These are phyloP conservation scores for Toxotes lorentzi DNA, from an alignment of 2,797 vertebrate genomes.

Conservation along the genomic window DNA sequence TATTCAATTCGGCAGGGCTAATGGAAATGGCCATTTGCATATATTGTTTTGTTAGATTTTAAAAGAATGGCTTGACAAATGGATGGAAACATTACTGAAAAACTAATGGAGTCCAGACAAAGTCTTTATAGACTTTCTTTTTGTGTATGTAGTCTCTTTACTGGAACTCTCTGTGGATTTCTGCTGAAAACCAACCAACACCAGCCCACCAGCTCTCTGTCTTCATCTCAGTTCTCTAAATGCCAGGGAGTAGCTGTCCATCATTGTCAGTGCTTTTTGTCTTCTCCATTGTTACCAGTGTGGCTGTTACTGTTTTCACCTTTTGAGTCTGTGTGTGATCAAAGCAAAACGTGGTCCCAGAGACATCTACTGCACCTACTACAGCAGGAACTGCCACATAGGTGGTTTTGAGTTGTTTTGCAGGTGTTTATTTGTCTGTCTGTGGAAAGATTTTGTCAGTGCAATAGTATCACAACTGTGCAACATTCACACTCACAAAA, in stretches of 20 bases:
- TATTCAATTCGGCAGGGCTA: slow-evolving; percentile 1
- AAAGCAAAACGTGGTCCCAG: no score
- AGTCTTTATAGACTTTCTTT: background rate
- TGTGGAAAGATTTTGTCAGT: no score
- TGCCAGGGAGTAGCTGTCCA: slow-evolving; percentile 64
- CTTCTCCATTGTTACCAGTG: slow-evolving; percentile 21
- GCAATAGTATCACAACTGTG: no score
- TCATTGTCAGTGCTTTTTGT: slow-evolving; percentile 61
- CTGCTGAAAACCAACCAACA: slow-evolving; percentile 42
- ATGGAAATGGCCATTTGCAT: slow-evolving; percentile 10
- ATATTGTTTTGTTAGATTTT: slow-evolving; percentile 13
- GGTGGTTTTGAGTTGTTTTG: no score
- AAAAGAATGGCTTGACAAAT: slow-evolving; percentile 10
- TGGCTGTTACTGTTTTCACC: no score
- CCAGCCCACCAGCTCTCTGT: slow-evolving; percentile 48
- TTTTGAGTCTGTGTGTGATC: no score
- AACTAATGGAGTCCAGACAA: background rate
- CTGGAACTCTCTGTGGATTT: slow-evolving; percentile 23
- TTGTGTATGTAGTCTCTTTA: background rate
- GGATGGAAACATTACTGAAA: background rate
- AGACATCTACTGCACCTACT: no score
- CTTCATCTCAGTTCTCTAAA: slow-evolving; percentile 52
- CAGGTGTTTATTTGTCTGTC: no score
- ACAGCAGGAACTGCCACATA: no score
- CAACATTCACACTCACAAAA: no score